These are phyloP conservation scores for Malurus melanocephalus DNA, from an alignment of 2,113 vertebrate species.

Conservation along the genomic window DNA sequence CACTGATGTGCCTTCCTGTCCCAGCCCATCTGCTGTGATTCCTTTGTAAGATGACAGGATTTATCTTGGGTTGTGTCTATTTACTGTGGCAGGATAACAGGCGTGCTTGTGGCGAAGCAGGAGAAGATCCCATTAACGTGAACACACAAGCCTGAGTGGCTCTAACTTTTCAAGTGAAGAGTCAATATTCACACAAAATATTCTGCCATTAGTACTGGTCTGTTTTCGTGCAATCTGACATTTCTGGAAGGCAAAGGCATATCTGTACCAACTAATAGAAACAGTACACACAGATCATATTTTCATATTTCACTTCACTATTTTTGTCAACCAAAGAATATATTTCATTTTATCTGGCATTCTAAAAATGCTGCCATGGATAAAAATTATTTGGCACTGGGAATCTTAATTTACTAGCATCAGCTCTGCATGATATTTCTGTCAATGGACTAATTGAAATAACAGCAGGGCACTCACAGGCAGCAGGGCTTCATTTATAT, in stretches of 20 bases:
- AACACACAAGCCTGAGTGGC: neutral
- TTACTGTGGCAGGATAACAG: neutral
- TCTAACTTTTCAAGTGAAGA: neutral
- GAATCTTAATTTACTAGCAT: neutral
- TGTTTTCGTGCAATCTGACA: neutral
- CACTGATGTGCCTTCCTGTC: neutral
- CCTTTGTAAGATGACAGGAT: neutral
- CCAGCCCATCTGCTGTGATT: neutral
- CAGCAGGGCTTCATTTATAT: neutral
- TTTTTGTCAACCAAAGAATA: neutral
- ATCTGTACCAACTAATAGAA: neutral
- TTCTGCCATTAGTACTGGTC: neutral
- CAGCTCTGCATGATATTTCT: neutral
- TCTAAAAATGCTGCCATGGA: neutral
- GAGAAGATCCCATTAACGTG: neutral
- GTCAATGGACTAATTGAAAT: neutral
- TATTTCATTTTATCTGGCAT: neutral
- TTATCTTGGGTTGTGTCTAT: neutral
- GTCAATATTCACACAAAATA: neutral
- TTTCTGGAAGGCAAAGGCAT: neutral
- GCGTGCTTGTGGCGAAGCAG: neutral
- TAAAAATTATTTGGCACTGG: neutral
- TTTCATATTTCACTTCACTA: neutral
- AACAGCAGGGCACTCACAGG: neutral
- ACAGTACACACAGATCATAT: neutral